These are phyloP conservation scores for Argyrosomus regius DNA, from an alignment of 2,797 vertebrate genomes.

Conservation along the genomic window DNA sequence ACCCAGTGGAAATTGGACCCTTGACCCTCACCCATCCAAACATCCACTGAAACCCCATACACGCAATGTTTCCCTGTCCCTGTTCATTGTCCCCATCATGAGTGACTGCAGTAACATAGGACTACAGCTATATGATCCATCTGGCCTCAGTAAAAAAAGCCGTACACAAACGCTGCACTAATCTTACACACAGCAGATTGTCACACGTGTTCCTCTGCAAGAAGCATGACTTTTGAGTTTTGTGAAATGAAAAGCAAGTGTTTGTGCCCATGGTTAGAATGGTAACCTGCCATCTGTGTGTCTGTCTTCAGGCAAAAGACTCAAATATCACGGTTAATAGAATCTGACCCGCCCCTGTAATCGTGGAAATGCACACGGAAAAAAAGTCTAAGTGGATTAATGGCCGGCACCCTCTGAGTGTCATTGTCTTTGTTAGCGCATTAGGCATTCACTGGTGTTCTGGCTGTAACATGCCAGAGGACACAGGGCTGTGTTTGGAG, in stretches of 20 bases:
- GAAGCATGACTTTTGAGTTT: background rate
- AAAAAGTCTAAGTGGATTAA: conserved; percentile 79
- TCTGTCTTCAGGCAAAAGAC: conserved; percentile 30
- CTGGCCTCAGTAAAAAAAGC: background rate
- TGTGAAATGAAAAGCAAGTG: conserved; percentile 11
- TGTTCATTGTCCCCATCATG: background rate
- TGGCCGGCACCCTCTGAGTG: conserved; percentile 73
- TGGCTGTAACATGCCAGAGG: conserved; percentile 51
- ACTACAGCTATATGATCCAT: conserved; percentile 4
- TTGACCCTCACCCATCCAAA: background rate
- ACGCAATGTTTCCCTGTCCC: background rate
- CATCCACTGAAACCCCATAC: background rate
- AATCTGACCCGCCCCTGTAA: conserved; percentile 77
- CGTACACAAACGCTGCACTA: background rate
- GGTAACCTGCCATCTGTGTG: conserved; percentile 36
- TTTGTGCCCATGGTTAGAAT: conserved; percentile 25
- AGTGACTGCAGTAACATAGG: conserved; percentile 2
- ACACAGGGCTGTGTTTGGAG: conserved; percentile 36
- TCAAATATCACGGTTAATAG: conserved; percentile 73
- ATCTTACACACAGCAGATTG: background rate
- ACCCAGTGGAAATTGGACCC: background rate
- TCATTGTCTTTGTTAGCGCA: conserved; percentile 76
- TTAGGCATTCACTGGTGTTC: conserved; percentile 67
- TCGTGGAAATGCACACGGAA: conserved; percentile 75
- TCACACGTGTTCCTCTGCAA: background rate